A percentile compares a stretch with the other conserved stretches of the same genome.
phyloP scores from a whole-genome alignment of 2,888 invertebrate genomes.

The Endotricha flammealis region DNA sequence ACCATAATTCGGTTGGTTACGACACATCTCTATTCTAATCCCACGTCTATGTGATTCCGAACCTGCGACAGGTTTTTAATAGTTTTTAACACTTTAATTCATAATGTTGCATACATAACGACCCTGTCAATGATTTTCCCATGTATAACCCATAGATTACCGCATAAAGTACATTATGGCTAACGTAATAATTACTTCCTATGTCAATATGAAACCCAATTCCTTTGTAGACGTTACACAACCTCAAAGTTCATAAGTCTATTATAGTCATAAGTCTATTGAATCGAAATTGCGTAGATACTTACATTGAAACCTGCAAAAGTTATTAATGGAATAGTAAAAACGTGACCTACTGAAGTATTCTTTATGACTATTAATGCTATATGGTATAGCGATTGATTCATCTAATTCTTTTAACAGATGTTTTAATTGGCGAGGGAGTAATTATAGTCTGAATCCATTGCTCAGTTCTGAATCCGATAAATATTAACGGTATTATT shows the following conservation, averaged over 20 bases:
- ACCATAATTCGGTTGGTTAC: too few species aligned
- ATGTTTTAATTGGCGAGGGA: background rate
- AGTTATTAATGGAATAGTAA: conserved; percentile 18
- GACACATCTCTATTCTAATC: too few species aligned
- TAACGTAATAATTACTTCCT: conserved; percentile 7
- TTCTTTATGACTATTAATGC: background rate
- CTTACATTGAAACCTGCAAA: conserved; percentile 23
- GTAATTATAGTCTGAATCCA: background rate
- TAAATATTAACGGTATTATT: too few species aligned
- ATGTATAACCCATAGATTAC: too few species aligned
- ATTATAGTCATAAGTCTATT: conserved; percentile 6
- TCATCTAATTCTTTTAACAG: background rate
- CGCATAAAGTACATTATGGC: too few species aligned
- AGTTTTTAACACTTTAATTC: too few species aligned
- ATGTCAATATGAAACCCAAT: conserved; percentile 8
- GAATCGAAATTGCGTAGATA: conserved; percentile 13
- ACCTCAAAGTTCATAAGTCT: conserved; percentile 6
- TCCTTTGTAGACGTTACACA: conserved; percentile 4
- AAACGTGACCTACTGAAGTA: conserved; percentile 28
- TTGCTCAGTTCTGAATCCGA: too few species aligned
- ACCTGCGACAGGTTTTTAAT: too few species aligned
- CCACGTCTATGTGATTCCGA: too few species aligned
- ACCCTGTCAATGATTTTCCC: too few species aligned
- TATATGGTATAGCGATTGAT: background rate
- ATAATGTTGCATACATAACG: too few species aligned